Percentiles rank a stretch among this genome's conserved stretches.
These are phyloP conservation scores for Actinopyga echinites DNA, from an alignment of 53 echinoderm and acorn worm species.

Conservation along the genomic window DNA sequence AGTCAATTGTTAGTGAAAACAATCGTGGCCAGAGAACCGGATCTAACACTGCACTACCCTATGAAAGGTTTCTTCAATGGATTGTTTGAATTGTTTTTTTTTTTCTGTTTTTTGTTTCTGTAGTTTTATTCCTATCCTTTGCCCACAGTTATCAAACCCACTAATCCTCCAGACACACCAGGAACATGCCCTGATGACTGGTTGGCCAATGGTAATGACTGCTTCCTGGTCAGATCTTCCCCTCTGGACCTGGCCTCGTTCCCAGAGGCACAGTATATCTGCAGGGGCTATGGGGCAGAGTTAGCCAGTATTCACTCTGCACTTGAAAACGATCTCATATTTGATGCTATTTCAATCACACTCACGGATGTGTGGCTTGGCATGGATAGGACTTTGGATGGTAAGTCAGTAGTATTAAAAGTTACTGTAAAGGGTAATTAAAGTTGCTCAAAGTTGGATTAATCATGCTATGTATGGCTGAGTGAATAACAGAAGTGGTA, in stretches of 20 bases:
- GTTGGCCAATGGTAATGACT: conserved; percentile 73
- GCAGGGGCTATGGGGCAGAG: conserved; percentile 64
- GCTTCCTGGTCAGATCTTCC: conserved; percentile 68
- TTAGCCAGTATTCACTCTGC: conserved; percentile 67
- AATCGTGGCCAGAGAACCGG: too few relatives aligned
- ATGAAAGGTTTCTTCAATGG: too few relatives aligned
- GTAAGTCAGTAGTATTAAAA: not conserved
- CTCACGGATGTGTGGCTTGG: conserved; percentile 55
- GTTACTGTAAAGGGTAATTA: not conserved
- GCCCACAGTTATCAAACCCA: conserved; percentile 63
- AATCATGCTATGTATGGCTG: too few relatives aligned
- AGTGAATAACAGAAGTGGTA: too few relatives aligned
- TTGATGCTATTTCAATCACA: not conserved
- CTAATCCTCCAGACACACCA: conserved; percentile 76
- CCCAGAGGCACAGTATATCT: conserved; percentile 82
- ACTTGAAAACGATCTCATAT: conserved; percentile 66
- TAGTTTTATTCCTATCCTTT: not conserved
- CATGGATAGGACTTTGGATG: not conserved
- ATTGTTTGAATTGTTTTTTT: not conserved
- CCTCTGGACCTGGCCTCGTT: conserved; percentile 56
- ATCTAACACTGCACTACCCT: too few relatives aligned
- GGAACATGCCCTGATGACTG: conserved; percentile 81
- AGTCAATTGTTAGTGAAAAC: too few relatives aligned
- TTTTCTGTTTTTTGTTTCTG: not conserved
- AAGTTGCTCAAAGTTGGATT: too few relatives aligned